A percentile compares a stretch with the other conserved stretches of the same genome.
These are phyloP conservation scores for Temnothorax ravouxi DNA, from an alignment of 2,888 invertebrate genomes.

Conservation along the genomic window DNA sequence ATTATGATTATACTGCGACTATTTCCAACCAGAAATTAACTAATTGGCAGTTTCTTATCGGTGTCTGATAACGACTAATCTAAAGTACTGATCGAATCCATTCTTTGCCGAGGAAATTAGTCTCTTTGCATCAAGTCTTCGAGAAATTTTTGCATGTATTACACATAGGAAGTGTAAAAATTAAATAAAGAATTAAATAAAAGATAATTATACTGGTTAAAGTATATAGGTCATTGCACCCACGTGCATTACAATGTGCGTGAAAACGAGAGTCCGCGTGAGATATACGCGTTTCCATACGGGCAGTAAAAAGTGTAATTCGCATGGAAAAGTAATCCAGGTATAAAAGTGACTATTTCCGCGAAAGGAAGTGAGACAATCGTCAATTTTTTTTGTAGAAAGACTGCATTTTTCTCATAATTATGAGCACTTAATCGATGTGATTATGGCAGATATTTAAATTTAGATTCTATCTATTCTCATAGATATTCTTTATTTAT, in stretches of 20 bases:
- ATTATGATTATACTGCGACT: slow-evolving; percentile 79
- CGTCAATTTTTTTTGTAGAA: slow-evolving; percentile 35
- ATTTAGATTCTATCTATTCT: not conserved
- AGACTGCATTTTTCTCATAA: not conserved
- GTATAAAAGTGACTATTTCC: slow-evolving; percentile 42
- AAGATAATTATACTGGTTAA: not conserved
- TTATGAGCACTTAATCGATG: not conserved
- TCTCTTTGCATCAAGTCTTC: too few relatives aligned
- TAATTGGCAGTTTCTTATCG: slow-evolving; percentile 81
- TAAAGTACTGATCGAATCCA: slow-evolving; percentile 8
- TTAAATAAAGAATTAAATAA: not conserved
- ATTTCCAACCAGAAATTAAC: slow-evolving; percentile 79
- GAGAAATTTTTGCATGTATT: not conserved
- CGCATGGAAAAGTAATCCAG: slow-evolving; percentile 8
- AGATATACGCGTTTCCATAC: slow-evolving; percentile 18
- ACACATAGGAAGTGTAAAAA: not conserved
- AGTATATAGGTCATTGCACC: slow-evolving; percentile 5
- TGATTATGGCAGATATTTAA: not conserved
- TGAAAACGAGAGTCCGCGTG: slow-evolving; percentile 63
- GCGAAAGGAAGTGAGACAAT: slow-evolving; percentile 57
- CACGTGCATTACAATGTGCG: slow-evolving; percentile 3
- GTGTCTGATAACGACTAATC: slow-evolving; percentile 64
- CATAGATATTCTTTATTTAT: not conserved
- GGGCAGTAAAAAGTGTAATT: slow-evolving; percentile 35
- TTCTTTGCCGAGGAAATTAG: not conserved